These are phyloP conservation scores for Epirrhoe tristata DNA, from an alignment of 2,888 invertebrate species.

Conservation along the genomic window DNA sequence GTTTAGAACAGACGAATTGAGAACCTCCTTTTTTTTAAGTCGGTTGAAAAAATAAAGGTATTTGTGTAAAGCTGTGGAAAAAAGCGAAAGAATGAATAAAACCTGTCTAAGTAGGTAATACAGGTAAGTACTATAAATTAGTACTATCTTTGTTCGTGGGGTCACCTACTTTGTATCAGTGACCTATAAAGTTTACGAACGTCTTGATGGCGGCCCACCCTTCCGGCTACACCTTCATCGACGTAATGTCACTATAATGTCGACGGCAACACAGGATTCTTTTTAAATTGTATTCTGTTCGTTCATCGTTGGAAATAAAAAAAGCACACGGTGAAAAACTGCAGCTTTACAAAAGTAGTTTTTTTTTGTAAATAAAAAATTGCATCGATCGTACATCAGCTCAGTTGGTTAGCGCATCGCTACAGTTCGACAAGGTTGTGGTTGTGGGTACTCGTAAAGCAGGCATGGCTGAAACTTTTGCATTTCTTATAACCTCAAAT, in stretches of 20 bases:
- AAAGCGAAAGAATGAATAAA: too few species aligned
- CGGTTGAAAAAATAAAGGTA: too few species aligned
- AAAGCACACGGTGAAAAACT: neutral
- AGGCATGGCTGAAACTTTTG: too few species aligned
- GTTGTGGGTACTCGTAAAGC: too few species aligned
- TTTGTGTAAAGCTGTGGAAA: too few species aligned
- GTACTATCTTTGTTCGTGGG: constrained; percentile 19
- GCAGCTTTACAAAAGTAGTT: neutral
- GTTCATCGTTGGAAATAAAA: neutral
- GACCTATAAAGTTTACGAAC: constrained; percentile 74
- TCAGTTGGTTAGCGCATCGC: too few species aligned
- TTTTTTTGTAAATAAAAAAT: too few species aligned
- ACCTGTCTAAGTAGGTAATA: neutral
- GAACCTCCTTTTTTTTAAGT: too few species aligned
- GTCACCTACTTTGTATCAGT: constrained; percentile 49
- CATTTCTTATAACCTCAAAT: too few species aligned
- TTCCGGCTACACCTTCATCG: constrained; percentile 70
- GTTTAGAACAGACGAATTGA: too few species aligned
- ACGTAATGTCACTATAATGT: constrained; percentile 47
- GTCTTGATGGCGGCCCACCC: constrained; percentile 66
- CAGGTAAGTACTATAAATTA: neutral
- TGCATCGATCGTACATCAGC: too few species aligned
- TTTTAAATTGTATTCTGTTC: neutral
- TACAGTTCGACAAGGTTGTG: too few species aligned
- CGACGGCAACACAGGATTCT: constrained; percentile 19